These are phyloP conservation scores for Dolichomitus sp. DNA, from an alignment of 2,888 invertebrate genomes.

Conservation along the genomic window DNA sequence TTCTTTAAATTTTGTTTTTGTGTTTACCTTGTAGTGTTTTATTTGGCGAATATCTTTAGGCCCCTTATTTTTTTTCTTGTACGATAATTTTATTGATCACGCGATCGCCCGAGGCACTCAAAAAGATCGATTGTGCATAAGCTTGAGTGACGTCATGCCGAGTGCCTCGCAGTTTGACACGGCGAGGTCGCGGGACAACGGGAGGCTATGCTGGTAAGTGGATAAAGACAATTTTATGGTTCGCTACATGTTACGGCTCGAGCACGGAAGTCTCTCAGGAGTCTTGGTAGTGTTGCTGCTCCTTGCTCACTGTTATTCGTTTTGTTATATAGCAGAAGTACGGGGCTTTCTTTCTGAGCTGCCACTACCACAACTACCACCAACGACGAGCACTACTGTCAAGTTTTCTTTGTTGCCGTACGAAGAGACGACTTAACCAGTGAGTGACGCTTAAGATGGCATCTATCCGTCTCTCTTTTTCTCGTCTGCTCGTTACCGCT, in stretches of 20 bases:
- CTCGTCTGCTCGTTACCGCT: constrained; percentile 27
- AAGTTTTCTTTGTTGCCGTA: constrained; percentile 65
- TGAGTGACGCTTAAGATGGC: constrained; percentile 42
- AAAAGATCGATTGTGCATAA: constrained; percentile 2
- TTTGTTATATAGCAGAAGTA: constrained; percentile 42
- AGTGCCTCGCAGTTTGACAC: not conserved
- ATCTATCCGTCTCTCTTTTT: constrained; percentile 17
- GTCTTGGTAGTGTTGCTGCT: constrained; percentile 38
- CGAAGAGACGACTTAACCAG: constrained; percentile 51
- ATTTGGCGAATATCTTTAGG: too few relatives aligned
- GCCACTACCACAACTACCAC: constrained; percentile 21
- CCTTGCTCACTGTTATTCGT: constrained; percentile 44
- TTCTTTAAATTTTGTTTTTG: too few relatives aligned
- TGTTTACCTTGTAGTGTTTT: too few relatives aligned
- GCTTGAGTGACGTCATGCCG: not conserved
- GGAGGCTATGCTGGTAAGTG: constrained; percentile 53
- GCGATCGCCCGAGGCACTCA: not conserved
- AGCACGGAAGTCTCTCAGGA: constrained; percentile 62
- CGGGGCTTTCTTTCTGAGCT: constrained; percentile 56
- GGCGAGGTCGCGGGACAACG: constrained; percentile 54
- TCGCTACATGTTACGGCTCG: constrained; percentile 62
- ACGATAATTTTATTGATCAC: not conserved
- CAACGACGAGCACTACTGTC: constrained; percentile 51
- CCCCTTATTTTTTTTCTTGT: not conserved
- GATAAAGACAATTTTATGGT: constrained; percentile 71